Conservation (phyloP, 2,113 vertebrate genomes). For the Opisthocomus hoazin region DNA sequence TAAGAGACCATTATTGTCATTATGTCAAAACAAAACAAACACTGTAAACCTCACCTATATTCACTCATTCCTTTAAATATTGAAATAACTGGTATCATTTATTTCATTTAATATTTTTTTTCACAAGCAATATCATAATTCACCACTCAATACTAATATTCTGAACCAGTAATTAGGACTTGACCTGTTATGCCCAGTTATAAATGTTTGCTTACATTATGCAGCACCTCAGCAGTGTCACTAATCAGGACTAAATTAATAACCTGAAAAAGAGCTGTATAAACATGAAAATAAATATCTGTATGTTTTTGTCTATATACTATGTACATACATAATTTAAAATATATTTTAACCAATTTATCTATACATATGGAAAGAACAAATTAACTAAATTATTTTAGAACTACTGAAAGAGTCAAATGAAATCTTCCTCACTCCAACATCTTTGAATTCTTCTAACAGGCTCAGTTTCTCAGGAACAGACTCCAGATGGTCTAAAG, state of each 20-base stretch:
- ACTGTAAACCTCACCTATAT: not conserved
- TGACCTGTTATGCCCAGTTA: not conserved
- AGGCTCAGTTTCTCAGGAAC: slow-evolving; percentile 86
- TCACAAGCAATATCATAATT: not conserved
- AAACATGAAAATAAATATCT: not conserved
- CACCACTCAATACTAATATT: not conserved
- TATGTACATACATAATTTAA: not conserved
- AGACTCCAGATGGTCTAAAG: slow-evolving; percentile 88
- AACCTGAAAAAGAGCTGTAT: not conserved
- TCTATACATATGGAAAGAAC: not conserved
- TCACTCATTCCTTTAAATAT: not conserved
- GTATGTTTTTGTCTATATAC: not conserved
- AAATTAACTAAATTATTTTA: slow-evolving; percentile 22
- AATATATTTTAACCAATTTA: not conserved
- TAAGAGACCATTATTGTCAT: not conserved
- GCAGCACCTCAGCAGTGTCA: not conserved
- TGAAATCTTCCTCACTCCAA: slow-evolving; percentile 74
- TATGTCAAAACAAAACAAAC: not conserved
- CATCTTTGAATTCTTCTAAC: slow-evolving; percentile 82
- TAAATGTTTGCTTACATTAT: not conserved
- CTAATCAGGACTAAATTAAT: not conserved
- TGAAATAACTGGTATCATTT: not conserved
- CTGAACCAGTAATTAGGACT: not conserved
- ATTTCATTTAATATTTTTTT: not conserved
- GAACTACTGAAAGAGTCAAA: slow-evolving; percentile 55